Percentiles rank a stretch among this genome's conserved stretches.
phyloP scores from a whole-genome alignment of 2,888 invertebrate genomes.

The Xiphydria camelus region DNA sequence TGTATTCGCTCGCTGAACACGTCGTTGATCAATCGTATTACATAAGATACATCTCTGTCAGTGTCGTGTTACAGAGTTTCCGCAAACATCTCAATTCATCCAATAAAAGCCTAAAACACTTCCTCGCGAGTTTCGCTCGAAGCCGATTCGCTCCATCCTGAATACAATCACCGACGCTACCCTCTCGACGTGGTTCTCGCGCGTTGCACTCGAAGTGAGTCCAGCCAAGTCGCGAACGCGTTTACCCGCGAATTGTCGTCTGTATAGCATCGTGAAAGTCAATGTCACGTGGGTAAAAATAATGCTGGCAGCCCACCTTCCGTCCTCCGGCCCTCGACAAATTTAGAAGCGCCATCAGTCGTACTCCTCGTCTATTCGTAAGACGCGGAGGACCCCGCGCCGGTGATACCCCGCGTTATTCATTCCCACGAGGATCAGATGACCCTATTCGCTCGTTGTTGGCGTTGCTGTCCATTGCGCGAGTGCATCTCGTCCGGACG shows the following conservation, averaged over 20 bases:
- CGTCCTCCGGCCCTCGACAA: conserved; percentile 4
- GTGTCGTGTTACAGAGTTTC: too few species aligned
- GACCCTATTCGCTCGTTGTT: conserved; percentile 22
- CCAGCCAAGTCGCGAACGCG: background rate
- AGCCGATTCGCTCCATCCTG: too few species aligned
- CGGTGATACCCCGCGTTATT: conserved; percentile 5
- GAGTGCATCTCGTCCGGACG: conserved; percentile 6
- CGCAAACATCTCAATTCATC: too few species aligned
- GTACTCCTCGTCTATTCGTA: conserved; percentile 12
- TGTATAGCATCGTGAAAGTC: conserved; percentile 29
- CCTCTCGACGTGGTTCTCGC: too few species aligned
- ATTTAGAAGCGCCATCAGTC: conserved; percentile 17
- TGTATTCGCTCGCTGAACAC: too few species aligned
- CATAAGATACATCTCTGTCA: too few species aligned
- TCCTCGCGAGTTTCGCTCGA: too few species aligned
- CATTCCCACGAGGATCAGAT: conserved; percentile 13
- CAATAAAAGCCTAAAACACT: too few species aligned
- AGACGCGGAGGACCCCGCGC: conserved; percentile 11
- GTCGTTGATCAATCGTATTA: too few species aligned
- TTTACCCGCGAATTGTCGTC: too few species aligned
- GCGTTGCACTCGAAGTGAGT: background rate
- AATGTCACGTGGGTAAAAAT: conserved; percentile 44
- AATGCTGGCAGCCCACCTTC: conserved; percentile 33
- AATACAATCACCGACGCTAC: background rate
- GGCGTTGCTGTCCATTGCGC: conserved; percentile 24